A percentile compares a stretch with the other conserved stretches of the same genome.
These are phyloP conservation scores for Augochlorella aurata DNA, from an alignment of 2,888 invertebrate genomes.

Conservation along the genomic window DNA sequence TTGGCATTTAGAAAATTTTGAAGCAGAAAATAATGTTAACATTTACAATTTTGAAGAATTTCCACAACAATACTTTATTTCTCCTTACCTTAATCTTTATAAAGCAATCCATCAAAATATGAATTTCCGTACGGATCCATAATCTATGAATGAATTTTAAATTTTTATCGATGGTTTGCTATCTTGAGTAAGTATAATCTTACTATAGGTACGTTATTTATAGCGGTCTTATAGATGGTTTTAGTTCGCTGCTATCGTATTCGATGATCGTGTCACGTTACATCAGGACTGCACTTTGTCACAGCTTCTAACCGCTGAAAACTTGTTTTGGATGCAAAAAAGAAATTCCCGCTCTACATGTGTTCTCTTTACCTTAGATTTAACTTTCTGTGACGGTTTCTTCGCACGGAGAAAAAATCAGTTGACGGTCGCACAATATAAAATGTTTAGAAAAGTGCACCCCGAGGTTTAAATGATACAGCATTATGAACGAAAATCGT, in stretches of 20 bases:
- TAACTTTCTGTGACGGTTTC: not conserved
- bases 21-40: not conserved
- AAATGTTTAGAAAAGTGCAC: not conserved
- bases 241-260: not conserved
- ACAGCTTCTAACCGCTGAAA: not conserved
- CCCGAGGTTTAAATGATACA: not conserved
- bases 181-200: not conserved
- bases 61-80: not conserved
- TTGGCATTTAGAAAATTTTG: not conserved
- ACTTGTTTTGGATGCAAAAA: not conserved
- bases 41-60: not conserved
- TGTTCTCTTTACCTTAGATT: not conserved
- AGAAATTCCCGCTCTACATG: not conserved
- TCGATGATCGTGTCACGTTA: not conserved
- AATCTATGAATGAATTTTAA: not conserved
- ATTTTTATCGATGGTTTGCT: not conserved
- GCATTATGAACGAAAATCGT: not conserved
- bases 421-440: not conserved
- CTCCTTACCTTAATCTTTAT: not conserved
- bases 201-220: not conserved
- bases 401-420: not conserved
- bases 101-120: not conserved
- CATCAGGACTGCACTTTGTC: not conserved
- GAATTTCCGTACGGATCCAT: not conserved
- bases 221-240: not conserved